Base-by-base conservation (phyloP, 2,797 vertebrate genomes). In the Odontamblyopus rebecca region DNA sequence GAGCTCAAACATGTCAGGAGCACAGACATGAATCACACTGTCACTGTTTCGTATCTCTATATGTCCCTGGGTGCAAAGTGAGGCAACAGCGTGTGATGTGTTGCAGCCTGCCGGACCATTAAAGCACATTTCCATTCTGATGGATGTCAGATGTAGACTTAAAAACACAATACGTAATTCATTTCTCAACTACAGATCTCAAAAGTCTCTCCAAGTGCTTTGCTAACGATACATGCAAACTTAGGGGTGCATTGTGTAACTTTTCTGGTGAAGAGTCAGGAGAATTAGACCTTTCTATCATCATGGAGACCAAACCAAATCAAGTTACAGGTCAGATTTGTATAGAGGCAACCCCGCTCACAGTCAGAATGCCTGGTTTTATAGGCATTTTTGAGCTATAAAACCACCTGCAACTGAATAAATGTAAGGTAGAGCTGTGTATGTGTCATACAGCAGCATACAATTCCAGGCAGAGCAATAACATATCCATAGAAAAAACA, bases 41-140 rank as follows among this genome's bases (percentile, higher is more conserved):
- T 90, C 89, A 83, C 91, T 90, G 91, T 88, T 92, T 91, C 90
- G 91, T 91, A 92, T 91, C 91, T 90, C 85, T 84, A 90, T 85
- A 82, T 83, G 87, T 89, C 90, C 88, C 90, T 84, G 84, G 87
- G 85, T 91, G 85, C 87, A 88, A 91, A 91, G 86, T 92, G 89
- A 92, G 90, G 90, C 92, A 93, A 93, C 87, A 79, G 86, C 85
- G 83, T 83, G 88, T 92, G 90, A 93, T 92, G 91, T 93, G 87
- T 92, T 91, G 85, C 92, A 92, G 91, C 79, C 89, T 81, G 89
- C 87, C 89, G 85, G 89, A 88, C 91, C 89, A 92, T 91, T 90
- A 92, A 92, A 92, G 91, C 85, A 90, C 78, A 89, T 91, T 91
- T 91, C 87, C 89, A 90, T 88, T 82, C 82, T 92, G 90, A 93